phyloP scores from a whole-genome alignment of 2,113 vertebrate genomes.

The Otocyon megalotis region DNA sequence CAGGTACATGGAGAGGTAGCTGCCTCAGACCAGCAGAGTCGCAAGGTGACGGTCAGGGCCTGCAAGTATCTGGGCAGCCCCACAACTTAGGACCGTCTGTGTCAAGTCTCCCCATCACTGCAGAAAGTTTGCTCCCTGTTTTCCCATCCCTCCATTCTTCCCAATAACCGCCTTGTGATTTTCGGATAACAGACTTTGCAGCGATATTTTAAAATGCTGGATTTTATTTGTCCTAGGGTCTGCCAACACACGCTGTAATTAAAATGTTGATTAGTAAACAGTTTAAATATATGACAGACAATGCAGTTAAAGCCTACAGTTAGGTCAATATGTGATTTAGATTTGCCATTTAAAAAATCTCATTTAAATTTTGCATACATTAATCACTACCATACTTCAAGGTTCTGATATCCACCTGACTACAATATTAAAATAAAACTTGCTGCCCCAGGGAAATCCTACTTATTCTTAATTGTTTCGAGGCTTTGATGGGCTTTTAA shows the following conservation, averaged over 20 bases:
- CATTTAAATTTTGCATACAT: slow-evolving; percentile 97
- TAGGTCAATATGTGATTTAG: slow-evolving; percentile 93
- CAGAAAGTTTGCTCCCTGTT: slow-evolving; percentile 41
- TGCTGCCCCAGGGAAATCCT: slow-evolving; percentile 97
- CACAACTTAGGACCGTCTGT: neutral
- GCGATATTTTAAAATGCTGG: slow-evolving; percentile 58
- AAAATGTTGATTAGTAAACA: slow-evolving; percentile 90
- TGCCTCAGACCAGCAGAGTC: neutral
- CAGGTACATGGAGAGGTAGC: neutral
- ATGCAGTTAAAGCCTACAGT: slow-evolving; percentile 89
- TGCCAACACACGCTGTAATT: slow-evolving; percentile 85
- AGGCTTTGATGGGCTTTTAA: slow-evolving; percentile 99
- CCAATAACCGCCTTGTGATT: slow-evolving; percentile 25
- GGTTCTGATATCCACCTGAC: slow-evolving; percentile 98
- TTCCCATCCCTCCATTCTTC: neutral
- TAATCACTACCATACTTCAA: slow-evolving; percentile 97
- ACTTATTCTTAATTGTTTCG: slow-evolving; percentile 99
- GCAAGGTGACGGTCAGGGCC: neutral
- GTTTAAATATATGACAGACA: slow-evolving; percentile 89
- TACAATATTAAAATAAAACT: slow-evolving; percentile 96
- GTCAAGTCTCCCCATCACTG: neutral
- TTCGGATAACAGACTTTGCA: slow-evolving; percentile 32
- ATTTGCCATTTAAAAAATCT: slow-evolving; percentile 93
- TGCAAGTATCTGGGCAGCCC: neutral
- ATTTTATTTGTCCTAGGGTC: slow-evolving; percentile 85